phyloP scores from a whole-genome alignment of 2,113 vertebrate species.

The Odontophorus gujanensis region DNA sequence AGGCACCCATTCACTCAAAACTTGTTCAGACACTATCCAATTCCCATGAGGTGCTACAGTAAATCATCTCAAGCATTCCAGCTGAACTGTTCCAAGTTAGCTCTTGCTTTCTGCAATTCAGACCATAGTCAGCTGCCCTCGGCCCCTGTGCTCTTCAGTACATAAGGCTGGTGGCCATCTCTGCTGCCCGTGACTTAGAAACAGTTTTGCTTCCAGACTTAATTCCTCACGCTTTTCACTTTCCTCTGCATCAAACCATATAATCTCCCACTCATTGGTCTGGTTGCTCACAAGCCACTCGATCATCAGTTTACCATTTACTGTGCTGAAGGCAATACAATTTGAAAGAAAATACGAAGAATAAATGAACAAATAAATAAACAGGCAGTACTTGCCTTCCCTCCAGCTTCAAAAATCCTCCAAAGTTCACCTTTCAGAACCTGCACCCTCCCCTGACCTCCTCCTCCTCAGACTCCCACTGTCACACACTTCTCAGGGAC shows the following conservation, averaged over 20 bases:
- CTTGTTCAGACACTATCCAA: fast-evolving
- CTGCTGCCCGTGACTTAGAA: neutral
- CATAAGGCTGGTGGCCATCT: fast-evolving
- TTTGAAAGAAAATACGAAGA: fast-evolving
- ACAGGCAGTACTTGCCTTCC: neutral
- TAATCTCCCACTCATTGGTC: neutral
- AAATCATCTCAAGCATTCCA: neutral
- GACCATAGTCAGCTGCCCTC: fast-evolving
- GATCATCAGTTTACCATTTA: neutral
- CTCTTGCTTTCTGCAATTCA: neutral
- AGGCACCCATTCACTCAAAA: neutral
- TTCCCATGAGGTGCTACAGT: neutral
- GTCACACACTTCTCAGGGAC: neutral
- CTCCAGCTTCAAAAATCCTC: neutral
- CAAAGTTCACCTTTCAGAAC: neutral
- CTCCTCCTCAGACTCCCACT: fast-evolving
- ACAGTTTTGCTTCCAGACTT: neutral
- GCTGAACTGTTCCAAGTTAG: neutral
- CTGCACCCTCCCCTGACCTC: neutral
- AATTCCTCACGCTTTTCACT: fast-evolving
- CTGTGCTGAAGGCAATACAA: fast-evolving
- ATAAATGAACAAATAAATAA: neutral
- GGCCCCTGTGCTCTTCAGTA: neutral
- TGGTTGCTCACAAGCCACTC: neutral
- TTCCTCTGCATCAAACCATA: neutral